Percentiles rank a stretch among this genome's conserved stretches.
These are phyloP conservation scores for Stegodyphus dumicola DNA, from an alignment of 1,140 invertebrate genomes.

Conservation along the genomic window DNA sequence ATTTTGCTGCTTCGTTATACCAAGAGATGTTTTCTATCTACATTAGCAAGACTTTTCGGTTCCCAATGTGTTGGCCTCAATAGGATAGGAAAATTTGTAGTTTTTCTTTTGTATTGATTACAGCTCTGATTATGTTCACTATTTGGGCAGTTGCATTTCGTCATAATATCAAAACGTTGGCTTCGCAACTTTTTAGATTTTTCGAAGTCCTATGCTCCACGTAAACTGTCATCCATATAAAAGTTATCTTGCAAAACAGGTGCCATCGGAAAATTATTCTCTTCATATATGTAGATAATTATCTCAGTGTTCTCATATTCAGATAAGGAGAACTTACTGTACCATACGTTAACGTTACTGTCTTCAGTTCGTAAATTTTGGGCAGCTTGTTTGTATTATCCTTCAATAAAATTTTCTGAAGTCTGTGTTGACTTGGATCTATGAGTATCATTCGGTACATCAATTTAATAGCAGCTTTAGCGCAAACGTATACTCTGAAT, in stretches of 20 bases:
- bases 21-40: no score
- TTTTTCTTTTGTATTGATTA: slow-evolving; percentile 52
- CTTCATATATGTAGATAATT: not conserved
- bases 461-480: not conserved
- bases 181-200: not conserved
- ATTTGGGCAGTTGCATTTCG: slow-evolving; percentile 66
- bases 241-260: not conserved
- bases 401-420: not conserved
- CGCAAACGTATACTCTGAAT: not conserved
- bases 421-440: not conserved
- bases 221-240: not conserved
- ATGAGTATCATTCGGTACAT: not conserved
- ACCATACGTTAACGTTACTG: not conserved
- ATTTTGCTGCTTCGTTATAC: no score
- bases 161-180: slow-evolving; percentile 59
- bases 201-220: not conserved
- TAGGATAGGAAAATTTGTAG: slow-evolving; percentile 41
- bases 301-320: not conserved
- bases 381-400: not conserved
- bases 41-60: no score
- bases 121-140: slow-evolving; percentile 60
- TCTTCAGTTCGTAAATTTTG: not conserved
- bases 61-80: slow-evolving; percentile 7
- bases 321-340: not conserved
- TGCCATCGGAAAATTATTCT: not conserved